Evolutionary conservation across 1,140 invertebrate genomes (phyloP), one percentile per base, ranked within the genome.

Genomic region (Venturia canescens): DNA sequence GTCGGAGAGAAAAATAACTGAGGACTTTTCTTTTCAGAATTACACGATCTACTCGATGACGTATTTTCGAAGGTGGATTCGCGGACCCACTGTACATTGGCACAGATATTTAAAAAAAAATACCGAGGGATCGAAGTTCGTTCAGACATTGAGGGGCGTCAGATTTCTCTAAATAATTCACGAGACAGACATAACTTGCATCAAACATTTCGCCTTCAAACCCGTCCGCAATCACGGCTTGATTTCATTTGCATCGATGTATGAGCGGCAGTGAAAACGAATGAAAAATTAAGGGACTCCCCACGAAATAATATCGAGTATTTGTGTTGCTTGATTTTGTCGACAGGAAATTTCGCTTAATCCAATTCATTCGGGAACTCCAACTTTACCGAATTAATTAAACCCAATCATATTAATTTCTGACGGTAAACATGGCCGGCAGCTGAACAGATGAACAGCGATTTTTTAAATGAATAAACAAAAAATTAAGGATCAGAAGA

Each of bases 81-180:
- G 38, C 1, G 38, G 38, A 44, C 38, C 5, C 38, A 5, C 38
- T 6, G 38, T 44, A 44, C 38, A 9, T 44, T 44, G 7, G 5
- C 1, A 57, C 53, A 57, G 21, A 57, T 57, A 23, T 57, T 18
- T 18, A 21, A 57, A 57, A n/a, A 57, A 57, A 57, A 57, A 6
- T 4, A 18, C 9, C 53, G 53, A 57, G 53, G n/a, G 53, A 23
- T 57, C 53, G 21, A 57, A 57, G 53, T n/a, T 57, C 53, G 16
- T 57, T 23, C 18, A 57, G 53, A 18, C 1, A n/a, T 9, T 57
- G 2, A 34, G 48, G 67, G 80, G 29, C 7, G 27, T 57, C 53
- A 80, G 71, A 77, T 77, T 80, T 79, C 26, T 67, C 16, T 48
- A 69, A 80, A 53, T 71, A 82, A 78, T 80, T 57, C 53, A 57